Conservation (phyloP, 2,113 vertebrate species). For the Megaleporinus macrocephalus region DNA sequence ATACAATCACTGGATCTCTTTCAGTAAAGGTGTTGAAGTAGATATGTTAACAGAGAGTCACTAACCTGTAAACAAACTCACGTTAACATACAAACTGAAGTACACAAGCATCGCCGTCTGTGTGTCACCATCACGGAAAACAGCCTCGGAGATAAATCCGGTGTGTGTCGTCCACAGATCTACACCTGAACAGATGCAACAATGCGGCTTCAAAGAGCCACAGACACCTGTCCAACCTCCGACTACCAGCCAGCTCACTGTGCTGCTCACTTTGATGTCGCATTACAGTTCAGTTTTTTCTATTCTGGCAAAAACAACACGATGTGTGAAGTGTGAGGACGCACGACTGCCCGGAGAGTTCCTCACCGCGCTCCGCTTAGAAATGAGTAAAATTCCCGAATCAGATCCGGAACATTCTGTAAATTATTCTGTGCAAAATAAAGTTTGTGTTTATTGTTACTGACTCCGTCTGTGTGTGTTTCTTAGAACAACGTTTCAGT, state of each 20-base stretch:
- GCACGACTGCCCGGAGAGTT: neutral
- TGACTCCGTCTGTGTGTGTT: neutral
- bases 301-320: neutral
- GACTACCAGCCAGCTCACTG: neutral
- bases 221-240: neutral
- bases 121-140: no score
- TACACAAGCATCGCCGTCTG: no score
- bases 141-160: no score
- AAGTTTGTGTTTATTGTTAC: constrained; percentile 21
- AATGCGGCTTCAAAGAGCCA: neutral
- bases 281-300: neutral
- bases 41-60: no score
- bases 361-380: neutral
- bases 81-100: no score
- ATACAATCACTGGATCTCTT: no score
- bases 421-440: neutral
- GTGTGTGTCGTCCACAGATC: neutral
- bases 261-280: constrained; percentile 7
- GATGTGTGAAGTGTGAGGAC: neutral
- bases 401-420: neutral
- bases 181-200: neutral
- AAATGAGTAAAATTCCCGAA: neutral
- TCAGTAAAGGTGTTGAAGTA: no score
- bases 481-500: neutral
- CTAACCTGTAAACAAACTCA: no score